Evolutionary conservation across 1,140 invertebrate genomes (phyloP), one percentile per base, ranked within the genome.

Genomic region (Ceratitis capitata): DNA sequence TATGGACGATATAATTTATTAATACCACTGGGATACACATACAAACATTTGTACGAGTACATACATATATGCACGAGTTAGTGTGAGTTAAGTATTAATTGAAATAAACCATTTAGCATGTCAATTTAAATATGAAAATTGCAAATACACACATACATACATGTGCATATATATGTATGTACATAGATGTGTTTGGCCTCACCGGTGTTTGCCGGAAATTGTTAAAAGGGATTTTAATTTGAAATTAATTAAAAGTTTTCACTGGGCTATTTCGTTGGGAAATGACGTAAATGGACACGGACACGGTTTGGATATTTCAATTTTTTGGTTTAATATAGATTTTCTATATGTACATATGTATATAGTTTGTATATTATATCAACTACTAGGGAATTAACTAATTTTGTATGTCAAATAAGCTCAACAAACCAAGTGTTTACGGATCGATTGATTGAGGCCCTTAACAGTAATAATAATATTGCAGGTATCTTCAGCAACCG

Each of bases 121-220:
- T 69, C 61, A 35, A 69, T 39, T 69, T 69, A 16, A 19, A 69
- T 69, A 69, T 69, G 14, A 32, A 69, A 69, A 69, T 69, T 69
- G 32, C 61, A 69, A 5, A 35, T 14, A 29, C n/a, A 16, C 19
- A 69, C n/a, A n/a, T n/a, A n/a, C n/a, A n/a, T n/a, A n/a, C n/a
- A n/a, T n/a, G n/a, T n/a, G n/a, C n/a, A n/a, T n/a, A n/a, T n/a
- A n/a, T n/a, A n/a, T n/a, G n/a, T n/a, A n/a, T n/a, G n/a, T n/a
- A n/a, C n/a, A n/a, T n/a, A n/a, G n/a, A n/a, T n/a, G n/a, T n/a
- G n/a, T n/a, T 39, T 39, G 14, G 32, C 29, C 61, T 39, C n/a
- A 39, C 61, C 32, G 61, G 29, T 69, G 61, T 32, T 29, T 29
- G 32, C 4, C 61, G 61, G 61, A 69, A 69, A 69, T 69, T 69